Percentiles rank a stretch among this genome's conserved stretches.
Conservation (phyloP, 2,888 invertebrate genomes). For the Oscheius myriophilus region DNA sequence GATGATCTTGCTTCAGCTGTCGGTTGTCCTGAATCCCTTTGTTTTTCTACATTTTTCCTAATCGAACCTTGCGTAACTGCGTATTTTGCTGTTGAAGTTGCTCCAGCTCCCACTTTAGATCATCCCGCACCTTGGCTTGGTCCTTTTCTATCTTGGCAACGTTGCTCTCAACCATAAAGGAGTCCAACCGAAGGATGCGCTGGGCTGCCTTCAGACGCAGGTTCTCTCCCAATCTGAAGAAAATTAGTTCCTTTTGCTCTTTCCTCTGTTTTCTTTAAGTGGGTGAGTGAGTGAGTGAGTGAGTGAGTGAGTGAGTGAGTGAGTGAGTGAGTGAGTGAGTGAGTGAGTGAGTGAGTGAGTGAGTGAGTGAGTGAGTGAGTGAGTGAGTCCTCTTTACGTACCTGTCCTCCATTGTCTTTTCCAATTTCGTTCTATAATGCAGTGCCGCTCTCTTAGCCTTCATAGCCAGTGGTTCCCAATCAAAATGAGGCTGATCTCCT, state of each 20-base stretch:
- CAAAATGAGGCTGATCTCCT: constrained; percentile 14
- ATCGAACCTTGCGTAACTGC: constrained; percentile 54
- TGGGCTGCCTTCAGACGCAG: constrained; percentile 65
- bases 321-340: too few species aligned
- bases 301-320: too few species aligned
- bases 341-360: neutral
- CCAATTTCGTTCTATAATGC: constrained; percentile 60
- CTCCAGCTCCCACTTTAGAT: constrained; percentile 67
- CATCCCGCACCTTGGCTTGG: constrained; percentile 53
- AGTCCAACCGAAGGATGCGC: constrained; percentile 64
- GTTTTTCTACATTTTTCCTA: neutral
- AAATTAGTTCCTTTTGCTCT: neutral
- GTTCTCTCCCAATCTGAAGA: constrained; percentile 61
- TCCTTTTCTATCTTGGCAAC: constrained; percentile 65
- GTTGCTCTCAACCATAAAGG: constrained; percentile 65
- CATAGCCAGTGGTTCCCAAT: constrained; percentile 61
- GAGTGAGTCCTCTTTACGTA: constrained; percentile 46
- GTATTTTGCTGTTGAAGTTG: constrained; percentile 65
- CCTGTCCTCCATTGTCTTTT: constrained; percentile 59
- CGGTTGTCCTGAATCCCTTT: constrained; percentile 25
- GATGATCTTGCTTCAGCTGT: constrained; percentile 57
- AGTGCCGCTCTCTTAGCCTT: constrained; percentile 58
- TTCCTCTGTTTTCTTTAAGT: too few species aligned
- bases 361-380: too few species aligned
- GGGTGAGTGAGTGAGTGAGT: too few species aligned